Conservation (phyloP, 1,140 invertebrate genomes). For the Trachymyrmex cornetzi region DNA sequence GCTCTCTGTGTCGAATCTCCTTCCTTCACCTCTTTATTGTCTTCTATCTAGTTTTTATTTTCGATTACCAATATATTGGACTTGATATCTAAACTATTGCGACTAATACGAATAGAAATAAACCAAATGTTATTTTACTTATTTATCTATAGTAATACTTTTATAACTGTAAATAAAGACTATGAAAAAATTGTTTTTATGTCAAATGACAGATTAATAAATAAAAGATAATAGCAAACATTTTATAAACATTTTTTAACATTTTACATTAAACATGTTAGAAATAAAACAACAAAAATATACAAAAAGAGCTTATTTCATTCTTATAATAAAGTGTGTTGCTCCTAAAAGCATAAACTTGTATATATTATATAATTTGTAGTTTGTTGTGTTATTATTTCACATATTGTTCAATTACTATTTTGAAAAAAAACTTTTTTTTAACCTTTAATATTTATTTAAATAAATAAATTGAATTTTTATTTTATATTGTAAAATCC, state of each 20-base stretch:
- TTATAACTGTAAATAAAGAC: background rate
- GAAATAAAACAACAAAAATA: background rate
- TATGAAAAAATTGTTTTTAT: background rate
- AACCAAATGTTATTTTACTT: background rate
- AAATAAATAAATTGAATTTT: background rate
- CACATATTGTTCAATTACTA: background rate
- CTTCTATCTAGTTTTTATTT: background rate
- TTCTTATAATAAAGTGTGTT: background rate
- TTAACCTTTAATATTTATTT: background rate
- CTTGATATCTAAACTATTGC: background rate
- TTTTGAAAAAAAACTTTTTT: background rate
- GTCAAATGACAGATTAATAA: background rate
- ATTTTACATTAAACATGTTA: too few species aligned
- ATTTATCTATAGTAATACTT: background rate
- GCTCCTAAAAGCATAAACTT: background rate
- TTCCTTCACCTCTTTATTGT: constrained; percentile 23
- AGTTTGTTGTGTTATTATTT: background rate
- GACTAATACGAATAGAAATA: background rate
- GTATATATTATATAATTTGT: background rate
- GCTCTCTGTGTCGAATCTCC: constrained; percentile 23
- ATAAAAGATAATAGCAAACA: background rate
- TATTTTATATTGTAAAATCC: background rate
- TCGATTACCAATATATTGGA: background rate
- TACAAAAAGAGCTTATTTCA: background rate
- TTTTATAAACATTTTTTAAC: too few species aligned